phyloP scores from a whole-genome alignment of 2,113 vertebrate genomes.

The Zosterops pallidus region DNA sequence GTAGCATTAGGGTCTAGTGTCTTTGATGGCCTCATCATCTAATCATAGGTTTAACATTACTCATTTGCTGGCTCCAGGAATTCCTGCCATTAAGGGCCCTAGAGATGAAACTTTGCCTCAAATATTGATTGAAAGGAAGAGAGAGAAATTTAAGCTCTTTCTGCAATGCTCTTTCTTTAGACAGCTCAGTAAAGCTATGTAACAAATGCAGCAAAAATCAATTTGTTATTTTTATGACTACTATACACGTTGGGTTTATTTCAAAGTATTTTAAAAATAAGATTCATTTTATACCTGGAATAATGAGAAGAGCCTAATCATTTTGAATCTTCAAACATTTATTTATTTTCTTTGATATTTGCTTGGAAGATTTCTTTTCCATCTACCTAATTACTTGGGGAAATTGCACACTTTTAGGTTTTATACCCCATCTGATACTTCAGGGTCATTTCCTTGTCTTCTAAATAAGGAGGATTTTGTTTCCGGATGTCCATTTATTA shows the following conservation, averaged over 20 bases:
- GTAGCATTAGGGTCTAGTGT: slow-evolving; percentile 79
- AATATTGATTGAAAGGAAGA: slow-evolving; percentile 91
- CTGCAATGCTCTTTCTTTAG: slow-evolving; percentile 68
- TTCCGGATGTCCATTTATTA: not conserved
- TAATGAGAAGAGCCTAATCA: not conserved
- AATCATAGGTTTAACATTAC: slow-evolving; percentile 94
- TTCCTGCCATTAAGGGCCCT: slow-evolving; percentile 93
- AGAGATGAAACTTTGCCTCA: slow-evolving; percentile 93
- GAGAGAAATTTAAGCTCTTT: slow-evolving; percentile 87
- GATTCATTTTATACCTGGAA: not conserved
- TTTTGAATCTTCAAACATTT: not conserved
- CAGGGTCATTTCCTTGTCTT: not conserved
- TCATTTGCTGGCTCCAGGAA: slow-evolving; percentile 88
- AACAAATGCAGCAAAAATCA: slow-evolving; percentile 61
- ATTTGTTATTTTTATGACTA: slow-evolving; percentile 55
- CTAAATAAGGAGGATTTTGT: not conserved
- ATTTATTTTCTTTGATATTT: not conserved
- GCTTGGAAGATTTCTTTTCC: not conserved
- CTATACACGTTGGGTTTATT: not conserved
- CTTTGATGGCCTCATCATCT: slow-evolving; percentile 83
- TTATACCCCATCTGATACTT: not conserved
- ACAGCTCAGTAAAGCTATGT: slow-evolving; percentile 59
- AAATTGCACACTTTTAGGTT: not conserved
- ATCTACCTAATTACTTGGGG: not conserved
- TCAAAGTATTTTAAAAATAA: slow-evolving; percentile 6